phyloP scores from a whole-genome alignment of 2,888 invertebrate genomes.

The Nymphalis c-album region DNA sequence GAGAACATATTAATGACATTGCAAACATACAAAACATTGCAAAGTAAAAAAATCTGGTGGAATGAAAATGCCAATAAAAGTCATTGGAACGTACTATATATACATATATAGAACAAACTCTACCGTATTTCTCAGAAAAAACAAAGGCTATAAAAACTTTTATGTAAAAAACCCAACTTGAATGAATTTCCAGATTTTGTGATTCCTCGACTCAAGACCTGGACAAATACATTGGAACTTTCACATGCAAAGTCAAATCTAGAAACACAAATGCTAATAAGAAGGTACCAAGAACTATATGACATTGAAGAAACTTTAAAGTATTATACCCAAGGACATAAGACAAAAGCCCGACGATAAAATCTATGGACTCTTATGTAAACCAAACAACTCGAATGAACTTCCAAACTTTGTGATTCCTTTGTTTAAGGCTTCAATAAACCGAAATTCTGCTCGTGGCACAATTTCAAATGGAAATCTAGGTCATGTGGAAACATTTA shows the following conservation, averaged over 20 bases:
- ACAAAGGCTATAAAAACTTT: too few relatives aligned
- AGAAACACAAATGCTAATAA: background rate
- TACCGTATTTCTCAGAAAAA: too few relatives aligned
- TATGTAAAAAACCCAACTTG: too few relatives aligned
- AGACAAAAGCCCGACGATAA: slow-evolving; percentile 11
- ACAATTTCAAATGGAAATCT: slow-evolving; percentile 31
- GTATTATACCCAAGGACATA: background rate
- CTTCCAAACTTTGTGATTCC: slow-evolving; percentile 36
- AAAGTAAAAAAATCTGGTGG: too few relatives aligned
- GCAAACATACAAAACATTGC: too few relatives aligned
- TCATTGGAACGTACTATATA: too few relatives aligned
- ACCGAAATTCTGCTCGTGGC: slow-evolving; percentile 31
- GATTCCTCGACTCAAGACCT: too few relatives aligned
- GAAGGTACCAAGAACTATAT: slow-evolving; percentile 1
- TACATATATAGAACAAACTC: too few relatives aligned
- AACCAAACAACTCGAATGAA: slow-evolving; percentile 31
- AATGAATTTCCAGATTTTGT: too few relatives aligned
- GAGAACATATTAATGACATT: too few relatives aligned
- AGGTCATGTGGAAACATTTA: slow-evolving; percentile 30
- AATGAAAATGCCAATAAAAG: too few relatives aligned
- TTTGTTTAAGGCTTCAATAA: slow-evolving; percentile 38
- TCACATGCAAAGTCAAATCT: background rate
- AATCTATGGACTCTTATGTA: slow-evolving; percentile 31
- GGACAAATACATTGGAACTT: too few relatives aligned
- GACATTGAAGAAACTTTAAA: background rate